Evolutionary conservation across 2,113 vertebrate species (phyloP).

Genomic region (Periophthalmus modestus): DNA sequence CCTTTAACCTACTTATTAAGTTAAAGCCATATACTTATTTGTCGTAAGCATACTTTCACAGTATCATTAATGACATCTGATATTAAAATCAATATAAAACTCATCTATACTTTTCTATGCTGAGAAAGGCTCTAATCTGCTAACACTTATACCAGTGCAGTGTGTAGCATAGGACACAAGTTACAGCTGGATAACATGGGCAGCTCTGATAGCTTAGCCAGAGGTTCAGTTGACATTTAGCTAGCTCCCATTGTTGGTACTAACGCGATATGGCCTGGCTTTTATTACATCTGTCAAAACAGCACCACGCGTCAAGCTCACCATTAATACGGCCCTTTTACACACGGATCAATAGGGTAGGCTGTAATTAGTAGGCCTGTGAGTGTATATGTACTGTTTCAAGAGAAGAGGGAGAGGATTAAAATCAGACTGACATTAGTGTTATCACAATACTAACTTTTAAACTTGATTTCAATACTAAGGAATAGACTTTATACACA

Average conservation of each 20-base stretch:
- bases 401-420: background rate
- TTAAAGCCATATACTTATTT: too few species aligned
- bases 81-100: background rate
- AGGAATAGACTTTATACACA: too few species aligned
- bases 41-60: too few species aligned
- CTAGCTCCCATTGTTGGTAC: slow-evolving; percentile 72
- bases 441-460: too few species aligned
- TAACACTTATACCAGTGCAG: slow-evolving; percentile 40
- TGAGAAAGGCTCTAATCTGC: slow-evolving; percentile 61
- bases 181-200: slow-evolving; percentile 62
- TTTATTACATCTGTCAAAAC: slow-evolving; percentile 80
- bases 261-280: slow-evolving; percentile 75
- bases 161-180: slow-evolving; percentile 50
- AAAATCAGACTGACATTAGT: too few species aligned
- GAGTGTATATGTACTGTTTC: slow-evolving; percentile 4
- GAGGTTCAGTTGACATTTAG: slow-evolving; percentile 63
- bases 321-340: slow-evolving; percentile 58
- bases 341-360: slow-evolving; percentile 55
- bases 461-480: too few species aligned
- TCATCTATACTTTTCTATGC: slow-evolving; percentile 28
- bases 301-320: slow-evolving; percentile 66
- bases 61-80: too few species aligned
- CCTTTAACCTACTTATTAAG: too few species aligned
- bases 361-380: slow-evolving; percentile 30
- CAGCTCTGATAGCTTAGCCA: slow-evolving; percentile 64